Conservation (phyloP, 2,888 invertebrate genomes). For the Tridacna gigas region DNA sequence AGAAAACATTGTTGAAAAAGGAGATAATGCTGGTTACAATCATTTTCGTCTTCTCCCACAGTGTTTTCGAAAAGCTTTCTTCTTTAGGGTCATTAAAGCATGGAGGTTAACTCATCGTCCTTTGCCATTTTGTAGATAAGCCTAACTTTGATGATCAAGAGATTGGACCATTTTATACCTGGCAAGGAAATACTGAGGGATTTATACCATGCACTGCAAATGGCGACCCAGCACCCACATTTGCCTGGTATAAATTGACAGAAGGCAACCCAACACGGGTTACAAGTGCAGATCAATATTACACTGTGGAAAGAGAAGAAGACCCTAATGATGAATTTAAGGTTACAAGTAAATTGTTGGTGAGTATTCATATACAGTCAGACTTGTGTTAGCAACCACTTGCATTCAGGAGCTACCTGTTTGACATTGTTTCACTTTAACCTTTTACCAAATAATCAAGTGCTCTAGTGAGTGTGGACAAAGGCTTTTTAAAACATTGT, state of each 20-base stretch:
- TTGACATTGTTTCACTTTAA: too few relatives aligned
- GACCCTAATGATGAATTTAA: constrained; percentile 14
- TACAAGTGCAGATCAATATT: constrained; percentile 6
- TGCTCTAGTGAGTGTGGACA: too few relatives aligned
- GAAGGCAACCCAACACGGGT: constrained; percentile 11
- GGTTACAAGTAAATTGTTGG: constrained; percentile 41
- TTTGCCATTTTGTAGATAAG: constrained; percentile 19
- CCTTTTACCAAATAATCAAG: too few relatives aligned
- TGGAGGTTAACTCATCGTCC: too few relatives aligned
- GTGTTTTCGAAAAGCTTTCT: too few relatives aligned
- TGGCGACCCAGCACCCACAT: constrained; percentile 48
- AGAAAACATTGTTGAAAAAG: too few relatives aligned
- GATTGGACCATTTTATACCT: constrained; percentile 48
- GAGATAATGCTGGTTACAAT: too few relatives aligned
- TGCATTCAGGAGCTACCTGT: too few relatives aligned
- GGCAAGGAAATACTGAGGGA: constrained; percentile 32
- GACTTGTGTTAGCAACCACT: too few relatives aligned
- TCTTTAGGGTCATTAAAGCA: too few relatives aligned
- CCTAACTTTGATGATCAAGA: constrained; percentile 47
- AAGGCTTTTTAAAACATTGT: too few relatives aligned
- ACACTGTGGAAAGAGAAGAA: constrained; percentile 7
- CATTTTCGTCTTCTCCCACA: too few relatives aligned
- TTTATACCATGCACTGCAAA: constrained; percentile 34
- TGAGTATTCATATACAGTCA: constrained; percentile 3
- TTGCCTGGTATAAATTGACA: constrained; percentile 45